Conservation (phyloP, 37 sponge, comb jelly and placozoan genomes). For the Axinella damicornis region DNA sequence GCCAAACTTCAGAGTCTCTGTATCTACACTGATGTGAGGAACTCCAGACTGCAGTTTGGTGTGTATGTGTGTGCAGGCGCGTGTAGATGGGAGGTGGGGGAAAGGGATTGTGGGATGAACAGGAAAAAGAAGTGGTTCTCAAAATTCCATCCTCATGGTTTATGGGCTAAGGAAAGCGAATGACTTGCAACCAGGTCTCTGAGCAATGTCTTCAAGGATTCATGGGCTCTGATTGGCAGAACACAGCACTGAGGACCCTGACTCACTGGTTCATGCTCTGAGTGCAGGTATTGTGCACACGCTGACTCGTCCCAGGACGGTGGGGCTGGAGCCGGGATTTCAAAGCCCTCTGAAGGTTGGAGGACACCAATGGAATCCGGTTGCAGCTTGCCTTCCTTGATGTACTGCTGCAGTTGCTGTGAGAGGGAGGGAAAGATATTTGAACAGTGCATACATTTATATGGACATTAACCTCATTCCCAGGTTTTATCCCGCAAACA, state of each 20-base stretch:
- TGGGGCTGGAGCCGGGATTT: neutral
- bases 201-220: no score
- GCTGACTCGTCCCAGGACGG: neutral
- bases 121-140: neutral
- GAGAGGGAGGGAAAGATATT: neutral
- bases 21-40: conserved; percentile 68
- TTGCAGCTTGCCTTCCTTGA: conserved; percentile 30
- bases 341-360: neutral
- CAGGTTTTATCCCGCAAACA: no score
- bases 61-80: no score
- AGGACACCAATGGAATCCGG: conserved; percentile 25
- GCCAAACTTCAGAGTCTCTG: conserved; percentile 63
- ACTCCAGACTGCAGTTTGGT: conserved; percentile 32
- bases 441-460: no score
- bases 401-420: conserved; percentile 50
- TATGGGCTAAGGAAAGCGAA: no score
- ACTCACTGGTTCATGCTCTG: conserved; percentile 35
- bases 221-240: no score
- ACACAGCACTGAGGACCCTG: no score
- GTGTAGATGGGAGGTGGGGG: no score
- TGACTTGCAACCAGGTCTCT: no score
- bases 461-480: no score
- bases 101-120: neutral
- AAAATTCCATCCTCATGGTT: no score
- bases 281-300: conserved; percentile 28